phyloP scores from a whole-genome alignment of 2,888 invertebrate species.

The Hyposoter dolosus region DNA sequence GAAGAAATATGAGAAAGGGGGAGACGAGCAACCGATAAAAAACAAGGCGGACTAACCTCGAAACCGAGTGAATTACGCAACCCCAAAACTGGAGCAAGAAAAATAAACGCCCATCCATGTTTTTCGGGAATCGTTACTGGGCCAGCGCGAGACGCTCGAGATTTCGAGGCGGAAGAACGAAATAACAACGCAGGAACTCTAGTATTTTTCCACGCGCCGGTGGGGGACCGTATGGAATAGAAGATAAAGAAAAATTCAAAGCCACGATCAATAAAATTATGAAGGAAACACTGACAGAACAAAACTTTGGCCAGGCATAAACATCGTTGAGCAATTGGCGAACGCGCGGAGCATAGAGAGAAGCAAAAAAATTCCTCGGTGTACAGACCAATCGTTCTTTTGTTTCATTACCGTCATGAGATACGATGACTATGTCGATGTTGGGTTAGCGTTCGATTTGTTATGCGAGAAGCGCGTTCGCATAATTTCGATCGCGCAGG shows the following conservation, averaged over 20 bases:
- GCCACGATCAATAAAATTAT: background rate
- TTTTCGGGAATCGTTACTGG: background rate
- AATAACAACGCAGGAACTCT: background rate
- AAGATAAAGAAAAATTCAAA: background rate
- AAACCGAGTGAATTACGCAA: conserved; percentile 18
- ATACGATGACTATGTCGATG: conserved; percentile 29
- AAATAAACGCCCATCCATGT: background rate
- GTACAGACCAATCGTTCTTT: conserved; percentile 50
- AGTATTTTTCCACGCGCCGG: background rate
- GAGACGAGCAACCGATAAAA: background rate
- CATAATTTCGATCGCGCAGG: conserved; percentile 47
- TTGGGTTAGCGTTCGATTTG: conserved; percentile 44
- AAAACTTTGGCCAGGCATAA: background rate
- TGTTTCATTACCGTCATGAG: conserved; percentile 49
- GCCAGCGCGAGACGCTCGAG: background rate
- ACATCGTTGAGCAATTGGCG: conserved; percentile 3
- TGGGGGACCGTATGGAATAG: too few species aligned
- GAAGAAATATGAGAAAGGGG: background rate
- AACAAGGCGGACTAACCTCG: conserved; percentile 7
- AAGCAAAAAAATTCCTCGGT: conserved; percentile 35
- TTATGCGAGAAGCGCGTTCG: conserved; percentile 55
- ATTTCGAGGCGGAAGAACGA: background rate
- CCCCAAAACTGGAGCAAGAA: conserved; percentile 1
- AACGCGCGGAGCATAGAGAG: conserved; percentile 8
- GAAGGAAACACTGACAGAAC: background rate